A percentile compares a stretch with the other conserved stretches of the same genome.
These are phyloP conservation scores for Parthenolecanium corni DNA, from an alignment of 2,888 invertebrate genomes.

Conservation along the genomic window DNA sequence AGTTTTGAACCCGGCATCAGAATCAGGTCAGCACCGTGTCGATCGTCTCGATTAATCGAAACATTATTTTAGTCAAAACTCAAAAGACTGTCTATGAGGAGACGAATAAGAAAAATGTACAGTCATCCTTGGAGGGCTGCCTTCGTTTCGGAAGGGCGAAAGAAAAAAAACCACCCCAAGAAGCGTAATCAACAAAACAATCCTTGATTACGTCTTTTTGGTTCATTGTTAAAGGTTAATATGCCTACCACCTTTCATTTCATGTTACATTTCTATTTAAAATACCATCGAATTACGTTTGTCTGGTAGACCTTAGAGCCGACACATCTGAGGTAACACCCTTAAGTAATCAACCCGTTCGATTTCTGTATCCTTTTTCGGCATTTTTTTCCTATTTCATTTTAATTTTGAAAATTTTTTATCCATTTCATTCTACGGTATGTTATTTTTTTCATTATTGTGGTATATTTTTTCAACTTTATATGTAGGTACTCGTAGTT, in stretches of 20 bases:
- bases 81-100: not conserved
- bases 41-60: not conserved
- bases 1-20: not conserved
- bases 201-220: slow-evolving; percentile 20
- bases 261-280: slow-evolving; percentile 27
- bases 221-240: slow-evolving; percentile 21
- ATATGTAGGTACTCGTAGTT: too few species aligned
- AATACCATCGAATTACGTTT: slow-evolving; percentile 26
- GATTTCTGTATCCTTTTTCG: not conserved
- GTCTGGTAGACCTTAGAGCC: slow-evolving; percentile 12
- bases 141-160: slow-evolving; percentile 10
- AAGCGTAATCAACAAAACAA: slow-evolving; percentile 22
- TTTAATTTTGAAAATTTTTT: slow-evolving; percentile 4
- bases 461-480: too few species aligned
- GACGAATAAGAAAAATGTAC: slow-evolving; percentile 5
- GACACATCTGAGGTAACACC: slow-evolving; percentile 1
- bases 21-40: not conserved
- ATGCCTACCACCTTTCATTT: slow-evolving; percentile 27
- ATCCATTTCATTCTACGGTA: not conserved
- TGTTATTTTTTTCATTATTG: too few species aligned
- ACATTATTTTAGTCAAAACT: not conserved
- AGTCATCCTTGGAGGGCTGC: slow-evolving; percentile 3
- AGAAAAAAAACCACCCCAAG: slow-evolving; percentile 22
- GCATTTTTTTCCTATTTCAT: not conserved
- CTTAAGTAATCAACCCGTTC: slow-evolving; percentile 22